Evolutionary conservation across 1,140 invertebrate genomes (phyloP), one percentile per base, ranked within the genome.

Genomic region (Zaprionus capensis): DNA sequence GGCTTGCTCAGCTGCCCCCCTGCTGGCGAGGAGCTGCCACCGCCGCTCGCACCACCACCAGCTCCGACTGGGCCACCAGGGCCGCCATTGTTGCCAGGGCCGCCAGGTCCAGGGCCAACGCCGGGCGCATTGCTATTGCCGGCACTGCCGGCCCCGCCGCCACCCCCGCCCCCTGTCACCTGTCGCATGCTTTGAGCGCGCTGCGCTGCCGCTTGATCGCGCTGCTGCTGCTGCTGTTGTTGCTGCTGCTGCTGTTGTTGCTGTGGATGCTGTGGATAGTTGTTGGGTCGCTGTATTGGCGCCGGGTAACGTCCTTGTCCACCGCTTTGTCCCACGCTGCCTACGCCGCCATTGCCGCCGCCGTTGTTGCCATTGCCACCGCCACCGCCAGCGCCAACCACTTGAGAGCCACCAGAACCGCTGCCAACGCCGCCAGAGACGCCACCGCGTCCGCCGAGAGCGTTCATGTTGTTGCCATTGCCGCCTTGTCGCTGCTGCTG

Each of bases 201-300:
- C 78, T 92, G 91, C 67, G 78, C 81, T 36, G 84, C 82, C 38
- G 70, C 85, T 61, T 85, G 82, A 49, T 78, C 76, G 31, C 80
- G 80, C 14, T 78, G 74, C 20, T 80, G 81, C 62, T 65, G 85
- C 86, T 93, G 80, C 91, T 91, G 84, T 82, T 94, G 74, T 76
- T 92, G 91, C 73, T 92, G 67, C 81, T 90, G 91, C 11, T 82
- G 91, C 2, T 92, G 92, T 41, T 91, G 91, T 20, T 82, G 84
- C 70, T 92, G 92, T 34, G 87, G 91, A 84, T 92, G 91, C 92
- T 94, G 78, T 88, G 94, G 82, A 94, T 92, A 91, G 90, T 94
- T 84, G 90, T 93, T 93, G 82, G 93, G 75, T 87, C 94, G 68
- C 88, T 92, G 92, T 61, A 92, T 92, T 7, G 92, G 92, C 28